Conservation (phyloP, 2,888 invertebrate genomes). For the Smittia aterrima region DNA sequence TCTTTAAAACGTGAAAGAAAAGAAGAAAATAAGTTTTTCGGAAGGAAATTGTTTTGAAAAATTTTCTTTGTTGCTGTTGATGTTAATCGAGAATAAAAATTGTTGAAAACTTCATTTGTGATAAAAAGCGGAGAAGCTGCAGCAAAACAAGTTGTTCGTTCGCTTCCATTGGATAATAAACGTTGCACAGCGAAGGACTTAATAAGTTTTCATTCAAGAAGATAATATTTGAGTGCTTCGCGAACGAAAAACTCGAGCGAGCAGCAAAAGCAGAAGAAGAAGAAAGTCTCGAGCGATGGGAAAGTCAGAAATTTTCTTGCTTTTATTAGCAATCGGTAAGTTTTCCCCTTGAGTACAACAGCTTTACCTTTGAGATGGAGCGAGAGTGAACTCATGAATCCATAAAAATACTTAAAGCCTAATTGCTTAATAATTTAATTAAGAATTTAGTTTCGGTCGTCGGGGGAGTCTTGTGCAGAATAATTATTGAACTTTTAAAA, state of each 20-base stretch:
- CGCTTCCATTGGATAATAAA: too few relatives aligned
- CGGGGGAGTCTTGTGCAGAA: neutral
- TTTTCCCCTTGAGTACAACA: neutral
- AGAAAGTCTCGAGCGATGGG: neutral
- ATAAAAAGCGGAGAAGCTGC: too few relatives aligned
- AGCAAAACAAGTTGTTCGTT: too few relatives aligned
- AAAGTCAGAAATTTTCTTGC: conserved; percentile 28
- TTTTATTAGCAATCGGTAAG: conserved; percentile 27
- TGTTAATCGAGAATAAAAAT: neutral
- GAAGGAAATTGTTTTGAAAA: neutral
- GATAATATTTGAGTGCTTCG: too few relatives aligned
- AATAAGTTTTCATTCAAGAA: too few relatives aligned
- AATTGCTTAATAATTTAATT: conserved; percentile 17
- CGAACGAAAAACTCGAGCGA: too few relatives aligned
- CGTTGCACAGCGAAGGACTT: too few relatives aligned
- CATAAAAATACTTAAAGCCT: neutral
- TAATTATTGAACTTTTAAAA: neutral
- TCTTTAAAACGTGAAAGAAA: neutral
- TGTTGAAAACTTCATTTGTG: neutral
- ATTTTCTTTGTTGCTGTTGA: neutral
- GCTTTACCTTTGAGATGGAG: neutral
- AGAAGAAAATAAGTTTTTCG: neutral
- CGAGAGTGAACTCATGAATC: neutral
- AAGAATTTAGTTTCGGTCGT: conserved; percentile 3
- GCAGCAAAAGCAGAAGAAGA: too few relatives aligned